A percentile compares a stretch with the other conserved stretches of the same genome.
phyloP scores from a whole-genome alignment of 2,113 vertebrate genomes.

The Thunnus thynnus region DNA sequence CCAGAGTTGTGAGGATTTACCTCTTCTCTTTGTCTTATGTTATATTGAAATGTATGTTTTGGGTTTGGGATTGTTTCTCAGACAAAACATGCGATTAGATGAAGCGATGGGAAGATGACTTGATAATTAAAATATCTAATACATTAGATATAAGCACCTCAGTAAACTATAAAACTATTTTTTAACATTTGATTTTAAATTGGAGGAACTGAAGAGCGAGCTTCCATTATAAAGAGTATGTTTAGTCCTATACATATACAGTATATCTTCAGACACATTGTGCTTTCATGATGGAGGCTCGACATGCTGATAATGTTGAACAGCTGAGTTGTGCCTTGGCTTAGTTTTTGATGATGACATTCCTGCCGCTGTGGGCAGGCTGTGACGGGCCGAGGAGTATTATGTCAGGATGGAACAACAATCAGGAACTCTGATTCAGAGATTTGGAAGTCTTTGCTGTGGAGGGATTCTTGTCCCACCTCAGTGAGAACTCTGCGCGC shows the following conservation, averaged over 20 bases:
- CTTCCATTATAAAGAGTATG: neutral
- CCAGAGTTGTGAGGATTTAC: too few species aligned
- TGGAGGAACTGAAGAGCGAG: neutral
- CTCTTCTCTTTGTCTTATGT: too few species aligned
- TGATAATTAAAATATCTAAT: too few species aligned
- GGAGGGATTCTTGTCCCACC: slow-evolving; percentile 43
- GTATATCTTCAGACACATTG: too few species aligned
- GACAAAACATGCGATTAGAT: too few species aligned
- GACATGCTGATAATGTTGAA: neutral
- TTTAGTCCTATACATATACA: too few species aligned
- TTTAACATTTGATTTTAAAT: neutral
- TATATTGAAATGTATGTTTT: too few species aligned
- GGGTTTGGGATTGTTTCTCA: too few species aligned
- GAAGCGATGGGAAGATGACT: too few species aligned
- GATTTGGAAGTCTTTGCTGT: slow-evolving; percentile 46
- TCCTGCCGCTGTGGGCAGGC: slow-evolving; percentile 65
- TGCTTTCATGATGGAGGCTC: slow-evolving; percentile 1
- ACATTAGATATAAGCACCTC: too few species aligned
- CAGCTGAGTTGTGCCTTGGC: slow-evolving; percentile 9
- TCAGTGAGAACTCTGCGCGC: slow-evolving; percentile 20
- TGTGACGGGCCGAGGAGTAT: slow-evolving; percentile 57
- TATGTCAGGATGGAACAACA: slow-evolving; percentile 51
- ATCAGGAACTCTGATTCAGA: slow-evolving; percentile 54
- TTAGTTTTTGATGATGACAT: slow-evolving; percentile 54
- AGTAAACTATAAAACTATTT: too few species aligned